phyloP scores from a whole-genome alignment of 37 sponge, comb jelly and placozoan genomes.

The Diacarnus erythraeanus region DNA sequence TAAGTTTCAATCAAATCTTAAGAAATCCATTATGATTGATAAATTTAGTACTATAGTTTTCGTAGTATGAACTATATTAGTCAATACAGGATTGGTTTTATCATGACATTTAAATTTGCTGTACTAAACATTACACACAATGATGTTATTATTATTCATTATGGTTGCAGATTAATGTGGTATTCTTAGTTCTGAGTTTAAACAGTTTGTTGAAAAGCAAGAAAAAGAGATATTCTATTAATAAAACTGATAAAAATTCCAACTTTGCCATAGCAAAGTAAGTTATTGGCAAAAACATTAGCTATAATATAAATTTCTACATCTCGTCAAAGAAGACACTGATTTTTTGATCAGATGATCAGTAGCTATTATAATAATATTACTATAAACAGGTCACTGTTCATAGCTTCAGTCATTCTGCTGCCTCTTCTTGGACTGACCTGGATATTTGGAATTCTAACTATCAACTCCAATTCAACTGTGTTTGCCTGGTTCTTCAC shows the following conservation, averaged over 20 bases:
- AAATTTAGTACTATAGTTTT: no score
- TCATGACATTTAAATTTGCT: no score
- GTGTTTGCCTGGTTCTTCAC: slow-evolving; percentile 27
- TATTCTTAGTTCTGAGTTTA: slow-evolving; percentile 34
- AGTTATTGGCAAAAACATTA: not conserved
- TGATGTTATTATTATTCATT: no score
- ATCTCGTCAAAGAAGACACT: not conserved
- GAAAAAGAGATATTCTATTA: not conserved
- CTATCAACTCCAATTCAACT: not conserved
- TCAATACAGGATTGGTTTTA: no score
- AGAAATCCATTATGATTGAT: not conserved
- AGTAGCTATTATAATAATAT: no score
- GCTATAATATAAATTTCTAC: not conserved
- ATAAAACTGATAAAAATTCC: not conserved
- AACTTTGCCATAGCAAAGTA: not conserved
- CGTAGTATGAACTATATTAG: no score
- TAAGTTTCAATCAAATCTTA: slow-evolving; percentile 6
- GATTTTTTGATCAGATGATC: no score
- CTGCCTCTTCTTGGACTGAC: slow-evolving; percentile 25
- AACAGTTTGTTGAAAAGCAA: slow-evolving; percentile 7
- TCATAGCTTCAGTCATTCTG: slow-evolving; percentile 3
- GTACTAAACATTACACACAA: no score
- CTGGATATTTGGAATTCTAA: slow-evolving; percentile 10
- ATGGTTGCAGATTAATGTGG: slow-evolving; percentile 35
- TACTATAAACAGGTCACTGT: slow-evolving; percentile 1